Evolutionary conservation across 2,888 invertebrate genomes (phyloP).

Genomic region (Ophion ellenae): DNA sequence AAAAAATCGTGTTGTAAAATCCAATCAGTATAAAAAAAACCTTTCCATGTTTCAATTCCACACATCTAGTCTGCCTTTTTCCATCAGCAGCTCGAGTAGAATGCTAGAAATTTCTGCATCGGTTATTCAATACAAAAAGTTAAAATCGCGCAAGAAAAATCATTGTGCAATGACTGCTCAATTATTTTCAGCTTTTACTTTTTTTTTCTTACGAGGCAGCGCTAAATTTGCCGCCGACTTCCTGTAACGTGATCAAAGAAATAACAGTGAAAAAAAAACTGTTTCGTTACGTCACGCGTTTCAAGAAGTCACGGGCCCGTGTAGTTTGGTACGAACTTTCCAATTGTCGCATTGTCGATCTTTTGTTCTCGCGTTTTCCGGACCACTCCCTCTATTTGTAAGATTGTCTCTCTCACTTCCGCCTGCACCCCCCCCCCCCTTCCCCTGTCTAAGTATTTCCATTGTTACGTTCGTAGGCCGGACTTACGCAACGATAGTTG

Average conservation of each 20-base stretch:
- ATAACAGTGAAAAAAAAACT: conserved; percentile 10
- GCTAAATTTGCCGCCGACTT: neutral
- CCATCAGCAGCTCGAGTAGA: neutral
- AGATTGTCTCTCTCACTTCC: conserved; percentile 25
- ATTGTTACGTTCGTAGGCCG: neutral
- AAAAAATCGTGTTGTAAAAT: too few species aligned
- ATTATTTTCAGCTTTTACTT: neutral
- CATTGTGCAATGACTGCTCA: neutral
- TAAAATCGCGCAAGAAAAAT: neutral
- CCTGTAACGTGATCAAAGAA: neutral
- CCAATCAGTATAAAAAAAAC: too few species aligned
- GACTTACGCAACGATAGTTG: neutral
- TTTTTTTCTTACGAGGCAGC: conserved; percentile 9
- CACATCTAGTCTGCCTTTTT: neutral
- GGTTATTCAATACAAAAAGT: neutral
- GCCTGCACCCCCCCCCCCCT: conserved; percentile 6
- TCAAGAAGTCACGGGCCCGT: conserved; percentile 24
- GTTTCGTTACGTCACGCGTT: conserved; percentile 16
- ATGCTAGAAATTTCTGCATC: neutral
- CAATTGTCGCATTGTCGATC: conserved; percentile 40
- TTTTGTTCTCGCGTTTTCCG: conserved; percentile 48
- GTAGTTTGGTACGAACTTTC: conserved; percentile 35
- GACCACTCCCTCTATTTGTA: conserved; percentile 53
- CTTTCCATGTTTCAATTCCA: neutral
- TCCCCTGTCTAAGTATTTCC: neutral